Evolutionary conservation across 1,140 invertebrate species (phyloP).

Genomic region (Orius laevigatus): DNA sequence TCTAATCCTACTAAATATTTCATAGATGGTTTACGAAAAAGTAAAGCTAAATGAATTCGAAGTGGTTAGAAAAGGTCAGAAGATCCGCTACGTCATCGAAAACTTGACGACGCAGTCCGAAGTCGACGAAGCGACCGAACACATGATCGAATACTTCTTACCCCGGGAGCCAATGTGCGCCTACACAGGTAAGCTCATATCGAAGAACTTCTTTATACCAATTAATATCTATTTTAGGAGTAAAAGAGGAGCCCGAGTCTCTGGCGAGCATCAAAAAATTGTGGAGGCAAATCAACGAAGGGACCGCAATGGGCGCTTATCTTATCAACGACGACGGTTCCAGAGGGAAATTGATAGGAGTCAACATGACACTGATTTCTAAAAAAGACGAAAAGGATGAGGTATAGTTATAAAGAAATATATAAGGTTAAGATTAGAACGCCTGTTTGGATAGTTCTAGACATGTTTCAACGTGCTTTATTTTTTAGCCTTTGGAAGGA

Average conservation of each 20-base stretch:
- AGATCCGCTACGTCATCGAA: too few relatives aligned
- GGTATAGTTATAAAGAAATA: too few relatives aligned
- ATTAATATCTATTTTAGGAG: constrained; percentile 1
- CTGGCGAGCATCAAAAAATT: neutral
- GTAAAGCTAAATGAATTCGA: too few relatives aligned
- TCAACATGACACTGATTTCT: constrained; percentile 1
- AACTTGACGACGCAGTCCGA: neutral
- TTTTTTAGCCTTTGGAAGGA: too few relatives aligned
- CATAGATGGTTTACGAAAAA: too few relatives aligned
- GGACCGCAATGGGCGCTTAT: neutral
- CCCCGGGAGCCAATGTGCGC: constrained; percentile 1
- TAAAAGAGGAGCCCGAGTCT: neutral
- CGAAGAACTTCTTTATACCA: neutral
- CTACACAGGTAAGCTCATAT: neutral
- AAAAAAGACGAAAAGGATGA: neutral
- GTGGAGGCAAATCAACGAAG: neutral
- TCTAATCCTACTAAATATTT: too few relatives aligned
- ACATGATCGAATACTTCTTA: neutral
- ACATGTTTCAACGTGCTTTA: too few relatives aligned
- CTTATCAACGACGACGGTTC: neutral
- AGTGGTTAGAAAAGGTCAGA: too few relatives aligned
- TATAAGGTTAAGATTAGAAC: too few relatives aligned
- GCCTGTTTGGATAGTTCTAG: too few relatives aligned
- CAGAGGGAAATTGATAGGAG: constrained; percentile 1
- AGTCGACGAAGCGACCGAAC: neutral